Conservation (phyloP, 2,797 vertebrate species). For the Eulemur coronatus region DNA sequence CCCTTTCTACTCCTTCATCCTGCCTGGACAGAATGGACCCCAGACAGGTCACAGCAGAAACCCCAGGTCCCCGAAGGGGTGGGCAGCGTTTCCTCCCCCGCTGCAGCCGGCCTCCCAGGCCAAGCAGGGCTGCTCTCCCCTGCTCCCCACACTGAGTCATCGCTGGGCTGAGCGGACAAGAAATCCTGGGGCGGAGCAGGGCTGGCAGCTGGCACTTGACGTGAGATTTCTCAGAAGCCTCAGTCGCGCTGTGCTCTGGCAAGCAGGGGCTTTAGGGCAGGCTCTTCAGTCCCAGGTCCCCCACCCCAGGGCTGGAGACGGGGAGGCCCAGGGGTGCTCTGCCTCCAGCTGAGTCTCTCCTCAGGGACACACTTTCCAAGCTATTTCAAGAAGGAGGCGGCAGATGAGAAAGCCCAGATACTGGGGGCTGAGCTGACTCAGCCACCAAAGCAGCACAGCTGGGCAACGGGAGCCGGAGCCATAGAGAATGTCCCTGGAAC, state of each 20-base stretch:
- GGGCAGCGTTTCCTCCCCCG: background rate
- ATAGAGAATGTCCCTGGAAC: background rate
- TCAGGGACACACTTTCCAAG: background rate
- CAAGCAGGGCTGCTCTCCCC: background rate
- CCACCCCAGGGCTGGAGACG: background rate
- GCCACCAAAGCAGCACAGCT: background rate
- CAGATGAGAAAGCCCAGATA: background rate
- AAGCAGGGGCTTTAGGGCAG: background rate
- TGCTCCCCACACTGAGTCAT: conserved; percentile 52
- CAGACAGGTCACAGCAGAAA: background rate
- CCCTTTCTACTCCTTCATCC: background rate
- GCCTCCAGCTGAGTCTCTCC: background rate
- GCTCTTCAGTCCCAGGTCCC: background rate
- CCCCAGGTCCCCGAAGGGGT: background rate
- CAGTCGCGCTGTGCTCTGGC: background rate
- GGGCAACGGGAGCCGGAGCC: background rate
- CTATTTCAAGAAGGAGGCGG: background rate
- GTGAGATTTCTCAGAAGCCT: conserved; percentile 55
- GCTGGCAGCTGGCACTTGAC: background rate
- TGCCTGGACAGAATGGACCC: background rate
- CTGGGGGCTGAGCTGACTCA: background rate
- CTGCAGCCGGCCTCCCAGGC: background rate
- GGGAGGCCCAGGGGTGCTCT: background rate
- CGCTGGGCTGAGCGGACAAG: background rate
- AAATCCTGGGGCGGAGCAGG: background rate